Base-by-base conservation (phyloP, 2,888 invertebrate species). In the Schizaphis graminum region DNA sequence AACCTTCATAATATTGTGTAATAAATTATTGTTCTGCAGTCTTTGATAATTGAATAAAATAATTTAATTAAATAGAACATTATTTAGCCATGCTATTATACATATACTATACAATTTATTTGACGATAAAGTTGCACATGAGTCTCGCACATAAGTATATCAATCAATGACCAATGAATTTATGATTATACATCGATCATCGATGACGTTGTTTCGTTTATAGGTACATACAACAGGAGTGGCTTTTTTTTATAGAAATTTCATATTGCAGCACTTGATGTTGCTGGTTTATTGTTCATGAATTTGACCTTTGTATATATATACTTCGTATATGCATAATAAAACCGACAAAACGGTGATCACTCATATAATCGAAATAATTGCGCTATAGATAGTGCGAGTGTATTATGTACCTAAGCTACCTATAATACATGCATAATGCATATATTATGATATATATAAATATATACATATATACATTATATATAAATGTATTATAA, bases 131-230 rank as follows among this genome's bases (percentile, higher is more conserved):
- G 11, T 91, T 91, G 56, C 85, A 77, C 67, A 21, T 2, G 56
- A 85, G 84, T 91, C 44, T 56, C 24, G 49, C 35, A 8, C 35
- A 53, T 53, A 53, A 3, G 21, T 35, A n/a, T 86, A 44, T 35
- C 91, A 91, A 47, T 91, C 86, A 91, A 86, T 86, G 57, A 86
- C 57, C 85, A 91, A 57, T 24, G 44, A 91, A 57, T 47, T 57
- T 44, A 67, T 86, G 77, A 49, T 86, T 47, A 86, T 47, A 86
- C 86, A 85, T 85, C 0, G 24, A 67, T 11, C 47, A 28, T 49
- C 44, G 44, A 41, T 91, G n/a, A 86, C 24, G 47, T 35, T 49
- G 47, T 61, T 86, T 47, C n/a, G 1, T n/a, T 67, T 8, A 35
- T 21, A 35, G 35, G 21, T 77, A 77, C 61, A 61, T 49, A 53